Conservation (phyloP, 1,140 invertebrate genomes). For the Cotesia typhae region DNA sequence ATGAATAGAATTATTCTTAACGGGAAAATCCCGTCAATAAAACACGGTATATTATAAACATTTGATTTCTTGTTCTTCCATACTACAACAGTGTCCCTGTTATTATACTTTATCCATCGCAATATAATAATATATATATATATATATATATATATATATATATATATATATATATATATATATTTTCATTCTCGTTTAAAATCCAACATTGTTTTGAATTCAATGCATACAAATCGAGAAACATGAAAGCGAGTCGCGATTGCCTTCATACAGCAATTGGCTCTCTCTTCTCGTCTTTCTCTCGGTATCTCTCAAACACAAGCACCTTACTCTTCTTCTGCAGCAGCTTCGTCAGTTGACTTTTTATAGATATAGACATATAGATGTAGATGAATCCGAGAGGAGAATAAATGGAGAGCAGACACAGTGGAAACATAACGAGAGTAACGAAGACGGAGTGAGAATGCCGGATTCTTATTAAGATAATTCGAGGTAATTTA, state of each 20-base stretch:
- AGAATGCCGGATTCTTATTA: slow-evolving; percentile 46
- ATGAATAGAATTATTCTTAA: too few species aligned
- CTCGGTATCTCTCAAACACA: too few species aligned
- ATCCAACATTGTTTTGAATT: slow-evolving; percentile 47
- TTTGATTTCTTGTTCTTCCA: not conserved
- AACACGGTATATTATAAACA: too few species aligned
- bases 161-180: not conserved
- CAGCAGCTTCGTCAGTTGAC: not conserved
- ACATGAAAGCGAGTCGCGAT: slow-evolving; percentile 36
- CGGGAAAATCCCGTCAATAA: too few species aligned
- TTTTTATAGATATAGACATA: not conserved
- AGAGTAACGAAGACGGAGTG: slow-evolving; percentile 3
- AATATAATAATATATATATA: slow-evolving; percentile 5
- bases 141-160: slow-evolving; percentile 19
- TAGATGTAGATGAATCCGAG: not conserved
- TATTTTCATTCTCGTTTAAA: slow-evolving; percentile 42
- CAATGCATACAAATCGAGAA: slow-evolving; percentile 48
- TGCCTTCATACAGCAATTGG: slow-evolving; percentile 21
- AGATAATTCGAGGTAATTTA: slow-evolving; percentile 49
- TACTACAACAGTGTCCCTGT: not conserved
- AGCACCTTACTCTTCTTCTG: not conserved
- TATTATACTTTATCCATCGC: not conserved
- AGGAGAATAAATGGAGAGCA: too few species aligned
- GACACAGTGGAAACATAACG: too few species aligned
- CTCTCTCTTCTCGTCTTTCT: not conserved